Base-by-base conservation (phyloP, 2,797 vertebrate species). In the Erethizon dorsatum region DNA sequence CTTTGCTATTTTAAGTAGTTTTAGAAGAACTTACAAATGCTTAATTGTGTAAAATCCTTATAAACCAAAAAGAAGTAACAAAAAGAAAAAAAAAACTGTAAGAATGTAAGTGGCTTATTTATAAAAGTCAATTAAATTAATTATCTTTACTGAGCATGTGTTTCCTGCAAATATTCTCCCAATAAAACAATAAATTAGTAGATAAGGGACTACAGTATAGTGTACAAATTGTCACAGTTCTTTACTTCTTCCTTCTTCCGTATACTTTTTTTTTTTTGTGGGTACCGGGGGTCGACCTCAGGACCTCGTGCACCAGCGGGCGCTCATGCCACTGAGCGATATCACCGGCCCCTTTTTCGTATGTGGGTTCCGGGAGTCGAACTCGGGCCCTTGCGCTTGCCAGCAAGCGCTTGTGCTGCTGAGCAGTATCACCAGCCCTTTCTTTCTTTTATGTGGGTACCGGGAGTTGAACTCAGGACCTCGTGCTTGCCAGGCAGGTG, bases 1-100 rank as follows among this genome's bases (percentile, higher is more conserved):
- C 7, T 83, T 77, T 87, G 17, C 37, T 91, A 80, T 86, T 77
- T 90, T 78, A 84, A 82, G 65, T 28, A 92, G 17, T 57, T 91
- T 91, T 54, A 83, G 50, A 78, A 26, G n/a, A 69, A 63, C 14
- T 87, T 91, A 8, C 3, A 73, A 94, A 31, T 92, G 41, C 80
- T 20, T 82, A 85, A 41, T 88, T 50, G 33, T 57, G 52, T 12
- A n/a, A 56, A 71, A 20, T 20, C 6, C 26, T 83, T 31, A 13
- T 75, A 79, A 65, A 84, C n/a, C 3, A 71, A 77, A 92, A 73
- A 13, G 2, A 86, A 91, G 37, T 12, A 78, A 88, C 3, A 73
- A 93, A 47, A 85, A 54, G n/a, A n/a, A 85, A 69, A 80, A 57
- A n/a, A 71, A 37, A 73, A 47, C 47, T 77, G 4, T 78, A 84